Conservation (phyloP, 1,140 invertebrate species). For the Drosophila persimilis region DNA sequence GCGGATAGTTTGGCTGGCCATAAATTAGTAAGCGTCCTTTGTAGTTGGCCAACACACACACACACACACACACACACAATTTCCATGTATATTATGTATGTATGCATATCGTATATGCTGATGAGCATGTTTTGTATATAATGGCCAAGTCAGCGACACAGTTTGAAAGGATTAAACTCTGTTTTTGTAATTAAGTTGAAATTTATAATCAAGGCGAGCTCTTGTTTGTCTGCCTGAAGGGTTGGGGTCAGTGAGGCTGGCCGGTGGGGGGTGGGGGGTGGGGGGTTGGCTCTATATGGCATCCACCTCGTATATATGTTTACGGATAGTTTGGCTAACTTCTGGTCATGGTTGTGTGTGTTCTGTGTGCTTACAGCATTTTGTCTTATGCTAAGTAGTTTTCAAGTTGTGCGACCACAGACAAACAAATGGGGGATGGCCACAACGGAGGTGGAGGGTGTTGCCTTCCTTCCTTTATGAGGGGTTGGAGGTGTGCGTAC, state of each 20-base stretch:
- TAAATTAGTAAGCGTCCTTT: constrained; percentile 68
- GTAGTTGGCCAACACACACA: constrained; percentile 42
- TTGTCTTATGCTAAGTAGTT: constrained; percentile 78
- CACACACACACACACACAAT: background rate
- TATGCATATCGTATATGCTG: constrained; percentile 3
- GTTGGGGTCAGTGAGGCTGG: constrained; percentile 2
- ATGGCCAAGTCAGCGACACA: constrained; percentile 62
- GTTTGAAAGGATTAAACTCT: constrained; percentile 78
- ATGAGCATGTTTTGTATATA: constrained; percentile 12
- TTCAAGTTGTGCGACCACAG: constrained; percentile 73
- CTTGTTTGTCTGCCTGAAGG: constrained; percentile 35
- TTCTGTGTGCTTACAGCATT: constrained; percentile 37
- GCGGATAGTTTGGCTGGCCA: constrained; percentile 71
- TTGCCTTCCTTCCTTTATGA: no score
- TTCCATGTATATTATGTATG: background rate
- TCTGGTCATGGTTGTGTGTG: constrained; percentile 24
- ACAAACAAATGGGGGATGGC: constrained; percentile 42
- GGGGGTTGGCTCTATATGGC: background rate
- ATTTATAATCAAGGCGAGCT: constrained; percentile 77
- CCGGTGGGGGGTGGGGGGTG: background rate
- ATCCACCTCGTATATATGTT: constrained; percentile 7
- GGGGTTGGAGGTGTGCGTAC: constrained; percentile 13
- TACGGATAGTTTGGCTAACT: constrained; percentile 26
- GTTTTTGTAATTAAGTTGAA: constrained; percentile 82
- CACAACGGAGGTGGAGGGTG: background rate